A percentile compares a stretch with the other conserved stretches of the same genome.
These are phyloP conservation scores for Leptoteleia sp. DNA, from an alignment of 1,140 invertebrate genomes.

Conservation along the genomic window DNA sequence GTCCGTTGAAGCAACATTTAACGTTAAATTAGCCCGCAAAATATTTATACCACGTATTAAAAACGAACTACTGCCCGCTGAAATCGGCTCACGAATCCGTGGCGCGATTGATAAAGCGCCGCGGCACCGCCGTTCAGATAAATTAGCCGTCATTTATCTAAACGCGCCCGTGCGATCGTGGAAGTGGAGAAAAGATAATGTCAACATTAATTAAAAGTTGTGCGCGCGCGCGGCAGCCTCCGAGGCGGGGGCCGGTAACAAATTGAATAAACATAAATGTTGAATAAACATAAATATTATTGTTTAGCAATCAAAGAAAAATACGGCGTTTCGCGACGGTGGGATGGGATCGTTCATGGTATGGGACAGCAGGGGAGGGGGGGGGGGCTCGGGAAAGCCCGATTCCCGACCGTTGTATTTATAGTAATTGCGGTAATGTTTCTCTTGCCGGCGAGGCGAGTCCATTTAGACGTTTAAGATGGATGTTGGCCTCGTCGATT, in stretches of 20 bases:
- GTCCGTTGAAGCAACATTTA: slow-evolving; percentile 20
- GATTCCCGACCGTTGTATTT: slow-evolving; percentile 17
- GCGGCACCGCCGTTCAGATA: slow-evolving; percentile 15
- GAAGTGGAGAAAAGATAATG: slow-evolving; percentile 6
- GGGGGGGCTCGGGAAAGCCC: too few species aligned
- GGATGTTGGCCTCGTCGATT: slow-evolving; percentile 29
- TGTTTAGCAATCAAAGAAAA: slow-evolving; percentile 26
- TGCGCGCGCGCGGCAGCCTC: background rate
- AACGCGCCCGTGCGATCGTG: background rate
- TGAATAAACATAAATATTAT: slow-evolving; percentile 37
- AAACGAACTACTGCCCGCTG: background rate
- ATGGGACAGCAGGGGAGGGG: too few species aligned
- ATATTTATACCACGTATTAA: background rate
- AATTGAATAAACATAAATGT: too few species aligned
- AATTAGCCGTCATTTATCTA: slow-evolving; percentile 20
- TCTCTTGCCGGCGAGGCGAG: slow-evolving; percentile 10
- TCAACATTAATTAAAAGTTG: slow-evolving; percentile 28
- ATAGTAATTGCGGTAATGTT: slow-evolving; percentile 21
- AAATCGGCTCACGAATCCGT: slow-evolving; percentile 9
- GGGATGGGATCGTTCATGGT: too few species aligned
- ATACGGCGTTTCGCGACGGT: too few species aligned
- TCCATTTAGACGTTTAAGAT: slow-evolving; percentile 32
- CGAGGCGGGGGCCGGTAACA: background rate
- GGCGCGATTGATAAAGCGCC: slow-evolving; percentile 17
- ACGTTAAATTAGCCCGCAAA: background rate